phyloP scores from a whole-genome alignment of 2,888 invertebrate genomes.

The Cephus pygmeus region DNA sequence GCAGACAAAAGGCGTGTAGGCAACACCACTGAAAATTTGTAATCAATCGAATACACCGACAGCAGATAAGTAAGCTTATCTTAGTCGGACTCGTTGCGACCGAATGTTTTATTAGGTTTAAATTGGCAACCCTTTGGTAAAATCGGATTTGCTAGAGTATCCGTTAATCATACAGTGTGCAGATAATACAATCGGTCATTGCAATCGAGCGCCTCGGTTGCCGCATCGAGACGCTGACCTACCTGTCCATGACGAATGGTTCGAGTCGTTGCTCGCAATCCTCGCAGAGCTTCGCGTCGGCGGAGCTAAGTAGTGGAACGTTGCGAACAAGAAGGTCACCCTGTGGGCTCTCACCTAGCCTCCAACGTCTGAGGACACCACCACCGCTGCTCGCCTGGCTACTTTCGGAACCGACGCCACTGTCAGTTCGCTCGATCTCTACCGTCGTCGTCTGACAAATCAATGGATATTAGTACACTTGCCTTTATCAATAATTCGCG shows the following conservation, averaged over 20 bases:
- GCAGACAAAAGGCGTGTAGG: slow-evolving; percentile 84
- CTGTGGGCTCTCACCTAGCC: slow-evolving; percentile 58
- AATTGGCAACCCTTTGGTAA: too few species aligned
- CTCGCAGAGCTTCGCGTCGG: slow-evolving; percentile 76
- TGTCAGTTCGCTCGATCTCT: slow-evolving; percentile 91
- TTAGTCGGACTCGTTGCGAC: background rate
- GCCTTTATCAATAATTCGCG: background rate
- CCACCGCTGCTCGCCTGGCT: slow-evolving; percentile 86
- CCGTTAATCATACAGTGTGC: background rate
- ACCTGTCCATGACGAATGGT: slow-evolving; percentile 77
- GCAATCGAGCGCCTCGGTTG: background rate
- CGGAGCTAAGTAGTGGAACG: slow-evolving; percentile 67
- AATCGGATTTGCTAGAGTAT: too few species aligned
- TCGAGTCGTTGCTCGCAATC: slow-evolving; percentile 88
- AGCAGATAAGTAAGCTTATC: background rate
- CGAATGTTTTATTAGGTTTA: too few species aligned
- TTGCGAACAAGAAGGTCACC: slow-evolving; percentile 67
- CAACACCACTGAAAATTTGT: slow-evolving; percentile 69
- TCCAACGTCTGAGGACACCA: slow-evolving; percentile 57
- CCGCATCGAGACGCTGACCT: slow-evolving; percentile 13
- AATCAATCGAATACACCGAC: background rate
- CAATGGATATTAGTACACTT: background rate
- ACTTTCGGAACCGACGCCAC: slow-evolving; percentile 92
- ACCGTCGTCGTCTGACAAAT: slow-evolving; percentile 66
- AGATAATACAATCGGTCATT: background rate